Percentiles rank a stretch among this genome's conserved stretches.
Evolutionary conservation across 2,888 invertebrate genomes (phyloP).

Genomic region (Ashinkailepas kermadecensis): DNA sequence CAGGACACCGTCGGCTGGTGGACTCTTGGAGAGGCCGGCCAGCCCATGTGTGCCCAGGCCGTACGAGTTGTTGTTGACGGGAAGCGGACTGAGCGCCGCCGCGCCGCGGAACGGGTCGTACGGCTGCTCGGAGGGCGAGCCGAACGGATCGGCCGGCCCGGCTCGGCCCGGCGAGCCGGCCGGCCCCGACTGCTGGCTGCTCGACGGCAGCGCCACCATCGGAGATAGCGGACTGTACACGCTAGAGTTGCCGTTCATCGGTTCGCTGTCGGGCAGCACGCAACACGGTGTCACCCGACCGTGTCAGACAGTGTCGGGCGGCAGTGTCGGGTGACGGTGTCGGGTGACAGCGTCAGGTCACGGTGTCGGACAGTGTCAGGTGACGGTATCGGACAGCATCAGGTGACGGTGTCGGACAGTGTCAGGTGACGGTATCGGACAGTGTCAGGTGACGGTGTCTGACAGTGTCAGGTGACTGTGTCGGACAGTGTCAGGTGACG

Average conservation of each 20-base stretch:
- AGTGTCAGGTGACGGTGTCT: background rate
- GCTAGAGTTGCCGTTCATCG: slow-evolving; percentile 24
- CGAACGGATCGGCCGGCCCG: slow-evolving; percentile 46
- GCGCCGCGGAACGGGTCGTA: slow-evolving; percentile 68
- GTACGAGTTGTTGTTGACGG: slow-evolving; percentile 79
- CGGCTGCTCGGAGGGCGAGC: slow-evolving; percentile 42
- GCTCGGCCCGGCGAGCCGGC: slow-evolving; percentile 52
- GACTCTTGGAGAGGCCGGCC: slow-evolving; percentile 38
- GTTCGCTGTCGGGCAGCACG: slow-evolving; percentile 8
- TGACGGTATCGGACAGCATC: no score
- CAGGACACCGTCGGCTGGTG: slow-evolving; percentile 27
- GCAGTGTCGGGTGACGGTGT: no score
- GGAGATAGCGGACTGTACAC: slow-evolving; percentile 12
- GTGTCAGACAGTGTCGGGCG: no score
- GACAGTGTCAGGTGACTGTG: background rate
- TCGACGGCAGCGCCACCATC: slow-evolving; percentile 9
- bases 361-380: no score
- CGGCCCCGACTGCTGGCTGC: background rate
- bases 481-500: no score
- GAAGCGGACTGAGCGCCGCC: slow-evolving; percentile 62
- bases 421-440: background rate
- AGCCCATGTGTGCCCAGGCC: slow-evolving; percentile 58
- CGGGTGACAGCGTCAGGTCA: no score
- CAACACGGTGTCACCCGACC: no score
- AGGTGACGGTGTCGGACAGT: no score